Evolutionary conservation across 2,797 vertebrate species (phyloP), one percentile per base, ranked within the genome.

Genomic region (Emydoidea blandingii): DNA sequence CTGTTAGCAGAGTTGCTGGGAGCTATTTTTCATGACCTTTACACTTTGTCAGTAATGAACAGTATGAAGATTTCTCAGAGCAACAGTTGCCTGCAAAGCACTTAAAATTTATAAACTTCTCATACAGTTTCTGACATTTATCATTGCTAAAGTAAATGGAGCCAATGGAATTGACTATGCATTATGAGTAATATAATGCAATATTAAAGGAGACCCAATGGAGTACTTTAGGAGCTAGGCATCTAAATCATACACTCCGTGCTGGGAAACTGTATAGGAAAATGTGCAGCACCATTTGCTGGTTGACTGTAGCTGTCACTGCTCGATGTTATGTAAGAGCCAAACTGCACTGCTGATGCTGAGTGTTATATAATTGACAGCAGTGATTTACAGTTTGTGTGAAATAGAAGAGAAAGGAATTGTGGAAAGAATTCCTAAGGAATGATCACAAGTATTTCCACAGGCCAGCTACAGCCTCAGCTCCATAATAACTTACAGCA

Each of bases 131-230:
- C 92, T 95, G 93, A 93, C 95, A 93, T 97, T 96, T 94, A 95
- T 97, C 97, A 96, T 92, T 85, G 84, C 96, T 97, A 94, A 95
- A 97, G 97, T 96, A 97, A 97, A 97, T 96, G 97, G 94, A 93
- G 94, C 96, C 95, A 85, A 90, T 6, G 83, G 97, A 97, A 97
- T 97, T 10, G 85, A 96, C 96, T 92, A 85, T 95, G 96, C 96
- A 96, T 97, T 96, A 86, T 44, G 83, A 96, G 95, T 93, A 96
- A 97, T 94, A 95, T 81, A 97, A 97, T 96, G 96, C 95, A 96
- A 79, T 96, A 89, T 94, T 96, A 95, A 97, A 97, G 95, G 91
- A 96, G 95, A 97, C 97, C 96, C 95, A 97, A 93, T 41, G 96
- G 97, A 97, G 92, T 34, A 96, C 91, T 97, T 97, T 1, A 72